Base-by-base conservation (phyloP, 2,113 vertebrate species). In the Polyodon spathula region DNA sequence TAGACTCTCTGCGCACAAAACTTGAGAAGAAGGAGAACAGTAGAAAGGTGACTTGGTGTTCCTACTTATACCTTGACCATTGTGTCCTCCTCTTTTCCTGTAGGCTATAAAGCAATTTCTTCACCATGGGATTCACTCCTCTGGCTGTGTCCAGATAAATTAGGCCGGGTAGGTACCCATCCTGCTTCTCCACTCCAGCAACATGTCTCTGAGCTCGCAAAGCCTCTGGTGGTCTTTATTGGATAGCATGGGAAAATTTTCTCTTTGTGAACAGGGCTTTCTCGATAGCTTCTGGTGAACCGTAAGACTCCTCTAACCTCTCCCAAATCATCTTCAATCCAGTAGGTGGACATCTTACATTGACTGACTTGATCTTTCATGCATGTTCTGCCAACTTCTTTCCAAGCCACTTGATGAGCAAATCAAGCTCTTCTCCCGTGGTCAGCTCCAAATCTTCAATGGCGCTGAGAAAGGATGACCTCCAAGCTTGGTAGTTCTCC, bases 201-300 rank as follows among this genome's bases (percentile, higher is more conserved):
- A 8, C n/a, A 64, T 43, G 46, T 64, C 40, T 15, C 62, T 43
- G 14, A 64, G 10, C 12, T 59, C 46, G 37, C 52, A 40, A 3
- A 63, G 43, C 14, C 44, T 56, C 27, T 56, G 52, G 6, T 27
- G 14, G 3, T 40, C 53, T 43, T 37, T 62, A 43, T 9, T 12
- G 43, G 43, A 44, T 44, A 44, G 3, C 43, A 4, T 44, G 5
- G 43, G 8, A 6, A 44, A 44, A 6, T 44, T 44, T 12, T 44
- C 43, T 44, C 8, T 44, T 44, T 44, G 43, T 44, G 3, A 44
- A 44, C 12, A 44, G 43, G 12, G 8, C 43, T 44, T 5, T 12
- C 12, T 44, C 12, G 43, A 44, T 44, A 12, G 43, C 43, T 12
- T 44, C 43, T 9, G 43, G 43, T 9, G 43, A 44, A 12, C 5